A percentile compares a stretch with the other conserved stretches of the same genome.
Evolutionary conservation across 2,888 invertebrate genomes (phyloP).

Genomic region (Aromia moschata): DNA sequence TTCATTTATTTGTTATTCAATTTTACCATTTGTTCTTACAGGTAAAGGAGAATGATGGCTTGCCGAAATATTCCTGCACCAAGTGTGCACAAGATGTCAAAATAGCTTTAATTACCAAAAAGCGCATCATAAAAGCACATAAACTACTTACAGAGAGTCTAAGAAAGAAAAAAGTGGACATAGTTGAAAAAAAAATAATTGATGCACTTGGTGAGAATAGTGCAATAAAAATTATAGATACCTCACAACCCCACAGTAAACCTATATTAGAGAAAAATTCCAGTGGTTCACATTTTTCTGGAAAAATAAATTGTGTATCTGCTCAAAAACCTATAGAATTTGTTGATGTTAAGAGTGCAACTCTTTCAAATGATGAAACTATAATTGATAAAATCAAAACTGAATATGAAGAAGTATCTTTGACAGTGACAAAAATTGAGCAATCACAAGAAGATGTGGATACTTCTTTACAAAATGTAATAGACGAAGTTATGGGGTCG

Average conservation of each 20-base stretch:
- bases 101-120: slow-evolving; percentile 47
- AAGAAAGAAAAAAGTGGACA: slow-evolving; percentile 12
- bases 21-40: slow-evolving; percentile 35
- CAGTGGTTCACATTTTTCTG: neutral
- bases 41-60: slow-evolving; percentile 50
- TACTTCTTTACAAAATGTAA: slow-evolving; percentile 19
- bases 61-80: slow-evolving; percentile 51
- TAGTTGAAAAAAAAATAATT: slow-evolving; percentile 11
- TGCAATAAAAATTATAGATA: slow-evolving; percentile 1
- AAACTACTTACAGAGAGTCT: slow-evolving; percentile 40
- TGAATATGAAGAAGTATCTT: slow-evolving; percentile 8
- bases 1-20: slow-evolving; percentile 10
- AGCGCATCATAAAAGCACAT: slow-evolving; percentile 51
- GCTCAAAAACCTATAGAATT: slow-evolving; percentile 26
- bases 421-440: slow-evolving; percentile 6
- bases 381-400: slow-evolving; percentile 4
- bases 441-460: slow-evolving; percentile 10
- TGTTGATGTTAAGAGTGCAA: slow-evolving; percentile 10
- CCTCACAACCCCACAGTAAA: neutral
- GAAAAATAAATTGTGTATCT: neutral
- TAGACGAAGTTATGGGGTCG: slow-evolving; percentile 15
- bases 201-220: slow-evolving; percentile 5
- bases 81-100: slow-evolving; percentile 52
- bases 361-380: neutral
- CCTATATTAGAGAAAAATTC: neutral